These are phyloP conservation scores for Cherax quadricarinatus DNA, from an alignment of 1,140 invertebrate species.

Conservation along the genomic window DNA sequence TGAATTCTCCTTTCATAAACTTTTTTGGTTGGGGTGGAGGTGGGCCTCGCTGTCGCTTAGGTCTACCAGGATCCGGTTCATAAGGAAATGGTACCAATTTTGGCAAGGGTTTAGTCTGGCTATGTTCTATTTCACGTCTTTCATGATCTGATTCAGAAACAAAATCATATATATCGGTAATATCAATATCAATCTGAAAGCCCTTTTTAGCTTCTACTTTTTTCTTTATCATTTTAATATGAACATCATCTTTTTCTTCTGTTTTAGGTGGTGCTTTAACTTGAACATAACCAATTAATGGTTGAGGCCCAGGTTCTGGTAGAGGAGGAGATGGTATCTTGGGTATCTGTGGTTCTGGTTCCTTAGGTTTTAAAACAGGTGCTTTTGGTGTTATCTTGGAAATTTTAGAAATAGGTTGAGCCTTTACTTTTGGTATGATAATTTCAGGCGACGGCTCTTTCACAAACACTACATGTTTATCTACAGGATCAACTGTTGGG, in stretches of 20 bases:
- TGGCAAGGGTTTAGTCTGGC: conserved; percentile 53
- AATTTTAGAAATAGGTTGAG: conserved; percentile 11
- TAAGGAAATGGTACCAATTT: conserved; percentile 78
- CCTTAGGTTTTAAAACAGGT: conserved; percentile 37
- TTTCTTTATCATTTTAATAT: conserved; percentile 62
- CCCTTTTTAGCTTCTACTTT: conserved; percentile 58
- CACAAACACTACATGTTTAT: conserved; percentile 39
- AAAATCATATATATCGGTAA: conserved; percentile 63
- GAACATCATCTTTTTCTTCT: conserved; percentile 60
- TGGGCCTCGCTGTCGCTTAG: conserved; percentile 74
- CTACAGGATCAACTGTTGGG: conserved; percentile 61
- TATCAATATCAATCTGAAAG: conserved; percentile 63
- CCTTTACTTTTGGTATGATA: conserved; percentile 57
- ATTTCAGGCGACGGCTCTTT: conserved; percentile 50
- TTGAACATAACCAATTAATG: conserved; percentile 53
- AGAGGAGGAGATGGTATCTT: conserved; percentile 43
- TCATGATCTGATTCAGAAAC: conserved; percentile 65
- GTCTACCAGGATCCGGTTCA: conserved; percentile 75
- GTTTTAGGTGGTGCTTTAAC: not conserved
- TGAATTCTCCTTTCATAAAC: conserved; percentile 84
- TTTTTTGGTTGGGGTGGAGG: conserved; percentile 81
- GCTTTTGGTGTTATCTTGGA: conserved; percentile 54
- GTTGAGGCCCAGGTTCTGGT: conserved; percentile 57
- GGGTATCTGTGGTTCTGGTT: conserved; percentile 26
- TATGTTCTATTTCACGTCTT: conserved; percentile 29